Percentiles rank a stretch among this genome's conserved stretches.
phyloP scores from a whole-genome alignment of 2,113 vertebrate species.

The Sinocyclocheilus maitianheensis region DNA sequence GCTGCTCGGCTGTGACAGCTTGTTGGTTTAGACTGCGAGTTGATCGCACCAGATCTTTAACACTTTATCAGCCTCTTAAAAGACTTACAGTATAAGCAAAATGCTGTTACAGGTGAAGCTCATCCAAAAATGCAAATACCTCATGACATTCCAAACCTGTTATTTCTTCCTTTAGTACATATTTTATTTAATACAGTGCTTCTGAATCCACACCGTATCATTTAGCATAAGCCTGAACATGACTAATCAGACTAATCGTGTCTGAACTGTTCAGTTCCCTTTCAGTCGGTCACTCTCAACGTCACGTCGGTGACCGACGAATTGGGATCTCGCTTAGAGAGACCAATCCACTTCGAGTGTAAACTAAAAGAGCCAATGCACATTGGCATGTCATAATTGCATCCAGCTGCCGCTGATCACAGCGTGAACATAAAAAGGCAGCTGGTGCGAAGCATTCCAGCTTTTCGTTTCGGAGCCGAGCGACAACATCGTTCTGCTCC shows the following conservation, averaged over 20 bases:
- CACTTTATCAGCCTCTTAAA: background rate
- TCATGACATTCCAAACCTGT: background rate
- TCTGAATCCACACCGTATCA: background rate
- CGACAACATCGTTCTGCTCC: too few species aligned
- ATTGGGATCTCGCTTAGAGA: too few species aligned
- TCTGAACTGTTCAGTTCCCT: background rate
- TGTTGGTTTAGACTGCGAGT: constrained; percentile 26
- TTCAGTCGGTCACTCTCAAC: too few species aligned
- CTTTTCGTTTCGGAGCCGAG: too few species aligned
- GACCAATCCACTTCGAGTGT: too few species aligned
- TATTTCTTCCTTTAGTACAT: background rate
- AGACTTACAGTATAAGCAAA: background rate
- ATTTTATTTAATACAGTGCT: background rate
- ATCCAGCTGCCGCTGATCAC: too few species aligned
- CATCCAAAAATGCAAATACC: background rate
- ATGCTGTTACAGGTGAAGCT: background rate
- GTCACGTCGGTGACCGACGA: too few species aligned
- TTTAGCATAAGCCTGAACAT: background rate
- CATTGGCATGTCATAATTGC: too few species aligned
- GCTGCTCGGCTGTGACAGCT: background rate
- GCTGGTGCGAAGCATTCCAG: too few species aligned
- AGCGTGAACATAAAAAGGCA: too few species aligned
- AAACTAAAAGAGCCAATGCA: too few species aligned
- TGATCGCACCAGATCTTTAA: constrained; percentile 21
- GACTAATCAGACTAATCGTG: background rate